Percentiles rank a stretch among this genome's conserved stretches.
Conservation (phyloP, 2,113 vertebrate genomes). For the Crotalus helleri region DNA sequence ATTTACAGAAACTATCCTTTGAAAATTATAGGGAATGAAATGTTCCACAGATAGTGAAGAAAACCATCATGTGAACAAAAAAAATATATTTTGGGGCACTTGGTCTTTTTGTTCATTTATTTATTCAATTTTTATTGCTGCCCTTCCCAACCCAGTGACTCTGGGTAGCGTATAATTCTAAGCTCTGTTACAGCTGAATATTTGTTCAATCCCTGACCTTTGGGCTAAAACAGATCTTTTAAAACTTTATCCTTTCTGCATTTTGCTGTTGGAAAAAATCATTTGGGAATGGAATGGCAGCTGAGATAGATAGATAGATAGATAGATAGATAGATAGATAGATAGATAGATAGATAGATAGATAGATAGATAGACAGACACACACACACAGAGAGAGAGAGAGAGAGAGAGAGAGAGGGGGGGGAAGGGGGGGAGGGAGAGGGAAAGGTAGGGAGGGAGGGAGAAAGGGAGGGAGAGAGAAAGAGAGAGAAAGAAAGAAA, state of each 20-base stretch:
- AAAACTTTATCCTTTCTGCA: background rate
- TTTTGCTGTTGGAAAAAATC: background rate
- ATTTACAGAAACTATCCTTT: background rate
- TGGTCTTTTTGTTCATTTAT: background rate
- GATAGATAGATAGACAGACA: too few relatives aligned
- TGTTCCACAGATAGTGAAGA: background rate
- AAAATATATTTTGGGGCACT: background rate
- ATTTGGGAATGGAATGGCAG: background rate
- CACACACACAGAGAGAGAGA: too few relatives aligned
- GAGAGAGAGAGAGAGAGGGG: too few relatives aligned
- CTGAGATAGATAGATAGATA: background rate
- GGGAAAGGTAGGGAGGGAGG: too few relatives aligned
- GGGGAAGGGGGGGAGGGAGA: too few relatives aligned
- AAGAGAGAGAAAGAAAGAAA: too few relatives aligned
- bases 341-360: too few relatives aligned
- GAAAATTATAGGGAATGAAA: background rate
- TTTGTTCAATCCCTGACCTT: background rate
- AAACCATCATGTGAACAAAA: background rate
- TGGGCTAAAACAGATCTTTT: background rate
- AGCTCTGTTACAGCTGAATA: background rate
- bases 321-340: too few relatives aligned
- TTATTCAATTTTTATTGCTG: background rate
- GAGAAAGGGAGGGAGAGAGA: too few relatives aligned
- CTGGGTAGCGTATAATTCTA: background rate
- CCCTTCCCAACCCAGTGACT: background rate